Percentiles rank a stretch among this genome's conserved stretches.
Evolutionary conservation across 2,113 vertebrate genomes (phyloP).

Genomic region (Grammomys dolichurus): DNA sequence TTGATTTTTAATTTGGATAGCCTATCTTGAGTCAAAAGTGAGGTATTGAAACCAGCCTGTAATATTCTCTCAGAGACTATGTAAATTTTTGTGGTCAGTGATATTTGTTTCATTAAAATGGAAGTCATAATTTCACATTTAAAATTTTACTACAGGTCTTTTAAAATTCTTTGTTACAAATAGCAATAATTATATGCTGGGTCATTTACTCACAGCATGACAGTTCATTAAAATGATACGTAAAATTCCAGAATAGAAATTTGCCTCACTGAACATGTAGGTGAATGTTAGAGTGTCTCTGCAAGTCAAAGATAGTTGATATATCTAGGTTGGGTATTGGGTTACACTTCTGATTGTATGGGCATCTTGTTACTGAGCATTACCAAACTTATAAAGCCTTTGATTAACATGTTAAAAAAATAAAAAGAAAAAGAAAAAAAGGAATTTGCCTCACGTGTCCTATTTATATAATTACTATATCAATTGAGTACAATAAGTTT

Average conservation of each 20-base stretch:
- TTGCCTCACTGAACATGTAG: neutral
- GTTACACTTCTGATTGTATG: too few species aligned
- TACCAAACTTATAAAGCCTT: too few species aligned
- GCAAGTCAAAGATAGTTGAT: too few species aligned
- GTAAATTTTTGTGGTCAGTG: neutral
- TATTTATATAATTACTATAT: neutral
- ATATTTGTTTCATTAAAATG: neutral
- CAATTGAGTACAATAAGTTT: neutral
- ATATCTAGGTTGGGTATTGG: too few species aligned
- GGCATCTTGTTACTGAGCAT: too few species aligned
- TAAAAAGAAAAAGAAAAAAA: conserved; percentile 16
- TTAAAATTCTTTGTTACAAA: neutral
- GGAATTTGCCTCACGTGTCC: neutral
- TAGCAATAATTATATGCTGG: neutral
- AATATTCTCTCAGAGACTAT: too few species aligned
- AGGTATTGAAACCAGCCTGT: too few species aligned
- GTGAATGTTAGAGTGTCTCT: too few species aligned
- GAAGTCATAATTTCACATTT: neutral
- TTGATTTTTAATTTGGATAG: too few species aligned
- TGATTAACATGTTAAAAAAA: too few species aligned
- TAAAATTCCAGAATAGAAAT: neutral
- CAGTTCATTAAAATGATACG: neutral
- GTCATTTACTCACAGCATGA: neutral
- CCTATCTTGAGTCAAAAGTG: too few species aligned
- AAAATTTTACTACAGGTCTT: neutral